Base-by-base conservation (phyloP, 2,797 vertebrate species). In the Syncerus caffer region DNA sequence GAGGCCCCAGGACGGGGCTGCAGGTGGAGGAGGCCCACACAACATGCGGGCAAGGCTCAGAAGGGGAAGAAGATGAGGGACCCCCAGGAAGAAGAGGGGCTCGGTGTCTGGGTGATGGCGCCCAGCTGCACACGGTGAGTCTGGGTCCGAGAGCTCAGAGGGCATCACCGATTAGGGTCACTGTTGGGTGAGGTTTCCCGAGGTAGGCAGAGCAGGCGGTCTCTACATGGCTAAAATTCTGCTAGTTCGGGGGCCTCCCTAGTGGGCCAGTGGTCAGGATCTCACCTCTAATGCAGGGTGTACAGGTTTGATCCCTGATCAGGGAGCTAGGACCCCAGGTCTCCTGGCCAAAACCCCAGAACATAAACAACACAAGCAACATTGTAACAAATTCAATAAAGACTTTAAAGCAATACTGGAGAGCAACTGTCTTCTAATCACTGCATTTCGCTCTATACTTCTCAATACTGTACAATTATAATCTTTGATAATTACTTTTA, bases 91-190 rank as follows among this genome's bases (percentile, higher is more conserved):
- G 16, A 23, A 42, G 9, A 31, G 31, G 47, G 2, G 4, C 42
- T 8, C 0, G 0, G 0, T 2, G 34, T 51, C 55, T 9, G 6
- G 7, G 53, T 78, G 27, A 50, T 25, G 23, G 2, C 3, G 0
- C 53, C 17, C 27, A 3, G 60, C 17, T 82, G 50, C 34, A 14
- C n/a, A 23, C 2, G 42, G 34, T 74, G 19, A 15, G 23, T 16
- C 17, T 38, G 19, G 25, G 12, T 17, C 34, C 5, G 19, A 82
- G 23, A 7, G 42, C 80, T 95, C 55, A 34, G 53, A 51, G 42
- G 64, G 14, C 71, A 38, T 1, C 13, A 50, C 27, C 7, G 19
- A 74, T 57, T 67, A 34, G 45, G 45, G 78, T 31, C 42, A n/a
- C 14, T 42, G 4, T 31, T 47, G 62, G 21, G 12, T 62, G 31